A percentile compares a stretch with the other conserved stretches of the same genome.
These are phyloP conservation scores for Odontomyia ornata DNA, from an alignment of 2,888 invertebrate genomes.

Conservation along the genomic window DNA sequence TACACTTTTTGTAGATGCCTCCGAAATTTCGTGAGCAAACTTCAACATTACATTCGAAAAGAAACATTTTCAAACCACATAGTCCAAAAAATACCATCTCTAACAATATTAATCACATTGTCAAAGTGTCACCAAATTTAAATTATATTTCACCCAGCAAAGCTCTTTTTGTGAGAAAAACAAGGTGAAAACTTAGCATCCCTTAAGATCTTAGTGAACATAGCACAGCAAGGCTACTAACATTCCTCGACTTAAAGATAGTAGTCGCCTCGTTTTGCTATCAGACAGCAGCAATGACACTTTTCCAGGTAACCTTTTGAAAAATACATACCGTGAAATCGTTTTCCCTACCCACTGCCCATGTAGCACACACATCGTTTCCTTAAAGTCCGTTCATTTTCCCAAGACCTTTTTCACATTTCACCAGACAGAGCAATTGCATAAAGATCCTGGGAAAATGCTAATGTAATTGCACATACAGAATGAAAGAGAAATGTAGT, in stretches of 20 bases:
- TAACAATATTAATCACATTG: slow-evolving; percentile 23
- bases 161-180: neutral
- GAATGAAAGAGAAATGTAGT: neutral
- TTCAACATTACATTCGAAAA: too few relatives aligned
- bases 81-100: too few relatives aligned
- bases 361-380: too few relatives aligned
- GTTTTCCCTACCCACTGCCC: neutral
- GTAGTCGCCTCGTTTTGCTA: too few relatives aligned
- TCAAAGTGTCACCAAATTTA: slow-evolving; percentile 37
- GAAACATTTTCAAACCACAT: too few relatives aligned
- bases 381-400: too few relatives aligned
- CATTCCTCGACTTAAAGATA: too few relatives aligned
- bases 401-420: neutral
- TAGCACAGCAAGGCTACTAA: too few relatives aligned
- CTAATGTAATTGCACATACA: slow-evolving; percentile 36
- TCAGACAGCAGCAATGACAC: slow-evolving; percentile 30
- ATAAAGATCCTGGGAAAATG: slow-evolving; percentile 26
- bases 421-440: slow-evolving; percentile 26
- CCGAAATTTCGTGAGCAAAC: too few relatives aligned
- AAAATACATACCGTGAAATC: neutral
- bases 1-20: too few relatives aligned
- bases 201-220: neutral
- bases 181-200: neutral
- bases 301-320: slow-evolving; percentile 5
- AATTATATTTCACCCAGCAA: slow-evolving; percentile 6